Evolutionary conservation across 2,113 vertebrate genomes (phyloP).

Genomic region (Cryptotis parvus): DNA sequence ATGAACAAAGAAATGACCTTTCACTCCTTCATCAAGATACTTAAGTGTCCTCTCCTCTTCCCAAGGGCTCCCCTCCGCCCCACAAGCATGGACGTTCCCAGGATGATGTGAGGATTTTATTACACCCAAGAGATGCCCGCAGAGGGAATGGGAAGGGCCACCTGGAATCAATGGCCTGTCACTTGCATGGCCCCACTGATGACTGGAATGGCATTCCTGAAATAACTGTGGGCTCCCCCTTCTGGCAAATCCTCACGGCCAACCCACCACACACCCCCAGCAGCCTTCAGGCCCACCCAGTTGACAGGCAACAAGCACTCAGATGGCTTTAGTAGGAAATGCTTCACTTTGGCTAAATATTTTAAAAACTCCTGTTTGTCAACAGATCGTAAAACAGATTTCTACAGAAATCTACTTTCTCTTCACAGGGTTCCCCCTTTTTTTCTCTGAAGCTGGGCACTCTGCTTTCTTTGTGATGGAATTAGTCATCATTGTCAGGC

Average conservation of each 20-base stretch:
- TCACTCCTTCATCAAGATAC: background rate
- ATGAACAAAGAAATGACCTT: background rate
- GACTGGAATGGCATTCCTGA: background rate
- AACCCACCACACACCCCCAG: no score
- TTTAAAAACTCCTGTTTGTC: conserved; percentile 43
- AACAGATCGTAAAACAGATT: conserved; percentile 51
- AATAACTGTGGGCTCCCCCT: background rate
- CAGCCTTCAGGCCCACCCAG: background rate
- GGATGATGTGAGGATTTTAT: background rate
- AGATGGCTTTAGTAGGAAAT: conserved; percentile 32
- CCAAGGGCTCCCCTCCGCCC: background rate
- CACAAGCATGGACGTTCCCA: background rate
- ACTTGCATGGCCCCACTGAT: background rate
- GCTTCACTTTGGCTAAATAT: conserved; percentile 1
- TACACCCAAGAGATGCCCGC: background rate
- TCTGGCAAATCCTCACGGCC: background rate
- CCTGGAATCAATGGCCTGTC: background rate
- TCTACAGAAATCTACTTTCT: conserved; percentile 76
- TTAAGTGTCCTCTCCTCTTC: conserved; percentile 18
- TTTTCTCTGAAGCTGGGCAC: background rate
- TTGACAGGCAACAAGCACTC: background rate
- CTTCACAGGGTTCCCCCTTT: conserved; percentile 37
- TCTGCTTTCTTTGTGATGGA: conserved; percentile 68
- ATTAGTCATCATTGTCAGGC: conserved; percentile 70
- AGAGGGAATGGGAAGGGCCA: background rate